These are phyloP conservation scores for Lasioglossum oenotherae DNA, from an alignment of 2,888 invertebrate genomes.

Conservation along the genomic window DNA sequence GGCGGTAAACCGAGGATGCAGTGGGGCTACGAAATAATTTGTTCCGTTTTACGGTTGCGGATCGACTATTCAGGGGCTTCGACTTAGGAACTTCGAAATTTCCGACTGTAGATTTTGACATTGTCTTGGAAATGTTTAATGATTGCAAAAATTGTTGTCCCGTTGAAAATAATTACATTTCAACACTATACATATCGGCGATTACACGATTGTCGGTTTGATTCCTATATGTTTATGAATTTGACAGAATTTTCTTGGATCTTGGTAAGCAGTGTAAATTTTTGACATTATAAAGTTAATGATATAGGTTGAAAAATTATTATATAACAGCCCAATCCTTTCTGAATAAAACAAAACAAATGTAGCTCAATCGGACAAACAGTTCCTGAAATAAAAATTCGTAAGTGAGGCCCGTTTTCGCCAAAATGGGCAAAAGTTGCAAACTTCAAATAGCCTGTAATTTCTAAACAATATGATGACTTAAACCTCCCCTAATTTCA, in stretches of 20 bases:
- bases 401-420: too few relatives aligned
- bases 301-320: too few relatives aligned
- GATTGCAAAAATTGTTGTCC: background rate
- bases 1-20: slow-evolving; percentile 18
- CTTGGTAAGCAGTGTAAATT: background rate
- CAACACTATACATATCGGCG: background rate
- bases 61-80: background rate
- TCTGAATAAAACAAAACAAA: too few relatives aligned
- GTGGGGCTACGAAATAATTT: slow-evolving; percentile 6
- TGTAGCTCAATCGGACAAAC: too few relatives aligned
- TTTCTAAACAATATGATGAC: too few relatives aligned
- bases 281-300: too few relatives aligned
- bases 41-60: slow-evolving; percentile 11
- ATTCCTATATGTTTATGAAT: background rate
- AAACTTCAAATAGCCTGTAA: too few relatives aligned
- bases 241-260: background rate
- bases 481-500: too few relatives aligned
- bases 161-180: background rate
- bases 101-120: background rate
- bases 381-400: too few relatives aligned
- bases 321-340: too few relatives aligned
- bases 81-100: background rate
- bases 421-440: too few relatives aligned
- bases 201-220: background rate
- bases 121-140: background rate